phyloP scores from a whole-genome alignment of 1,140 invertebrate genomes.

The Apolygus lucorum region DNA sequence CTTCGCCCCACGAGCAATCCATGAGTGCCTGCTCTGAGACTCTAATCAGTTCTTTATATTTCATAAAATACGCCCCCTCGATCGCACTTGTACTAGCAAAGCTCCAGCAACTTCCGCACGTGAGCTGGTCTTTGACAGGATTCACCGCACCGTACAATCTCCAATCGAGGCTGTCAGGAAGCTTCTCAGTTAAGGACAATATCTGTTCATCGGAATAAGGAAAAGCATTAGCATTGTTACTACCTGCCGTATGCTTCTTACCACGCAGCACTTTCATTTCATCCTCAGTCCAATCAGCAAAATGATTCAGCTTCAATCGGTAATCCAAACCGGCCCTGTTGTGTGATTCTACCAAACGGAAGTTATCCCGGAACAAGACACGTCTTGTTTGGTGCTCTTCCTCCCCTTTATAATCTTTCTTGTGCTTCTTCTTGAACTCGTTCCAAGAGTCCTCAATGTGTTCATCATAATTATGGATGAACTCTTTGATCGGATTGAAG shows the following conservation, averaged over 20 bases:
- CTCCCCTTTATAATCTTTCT: conserved; percentile 52
- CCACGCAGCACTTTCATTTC: conserved; percentile 77
- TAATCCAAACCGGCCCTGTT: conserved; percentile 71
- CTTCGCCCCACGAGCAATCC: conserved; percentile 92
- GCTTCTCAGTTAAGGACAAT: conserved; percentile 27
- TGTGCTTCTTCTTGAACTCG: conserved; percentile 64
- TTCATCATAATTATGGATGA: conserved; percentile 58
- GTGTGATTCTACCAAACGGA: conserved; percentile 75
- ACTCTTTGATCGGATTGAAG: conserved; percentile 91
- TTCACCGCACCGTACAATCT: conserved; percentile 85
- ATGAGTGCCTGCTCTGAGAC: conserved; percentile 86
- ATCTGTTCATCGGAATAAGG: conserved; percentile 49
- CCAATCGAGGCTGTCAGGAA: conserved; percentile 78
- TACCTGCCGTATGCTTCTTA: conserved; percentile 47
- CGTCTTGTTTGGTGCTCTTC: conserved; percentile 60
- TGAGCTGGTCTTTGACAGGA: conserved; percentile 90
- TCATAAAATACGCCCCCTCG: conserved; percentile 83
- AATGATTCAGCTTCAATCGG: conserved; percentile 72
- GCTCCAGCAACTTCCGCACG: conserved; percentile 95
- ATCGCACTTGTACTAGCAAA: conserved; percentile 92
- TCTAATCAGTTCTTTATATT: conserved; percentile 60
- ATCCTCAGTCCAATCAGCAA: conserved; percentile 71
- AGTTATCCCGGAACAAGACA: conserved; percentile 80
- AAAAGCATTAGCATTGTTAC: conserved; percentile 69
- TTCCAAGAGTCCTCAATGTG: conserved; percentile 73